These are phyloP conservation scores for Hyperopisus bebe DNA, from an alignment of 2,113 vertebrate genomes.

Conservation along the genomic window DNA sequence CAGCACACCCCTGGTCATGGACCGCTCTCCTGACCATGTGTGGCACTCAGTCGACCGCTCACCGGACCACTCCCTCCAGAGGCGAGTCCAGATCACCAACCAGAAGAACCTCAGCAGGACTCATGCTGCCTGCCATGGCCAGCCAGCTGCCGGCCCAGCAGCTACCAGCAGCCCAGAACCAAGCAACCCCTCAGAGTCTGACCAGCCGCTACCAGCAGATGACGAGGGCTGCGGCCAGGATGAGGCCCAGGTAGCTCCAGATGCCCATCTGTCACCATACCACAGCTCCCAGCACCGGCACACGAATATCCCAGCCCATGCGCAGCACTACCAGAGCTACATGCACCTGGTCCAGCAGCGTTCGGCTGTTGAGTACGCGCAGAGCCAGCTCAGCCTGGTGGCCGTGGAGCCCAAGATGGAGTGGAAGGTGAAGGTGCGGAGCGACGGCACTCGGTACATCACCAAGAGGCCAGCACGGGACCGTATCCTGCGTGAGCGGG, in stretches of 20 bases:
- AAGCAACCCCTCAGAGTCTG: conserved; percentile 57
- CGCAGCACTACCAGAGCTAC: conserved; percentile 86
- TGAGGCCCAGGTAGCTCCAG: conserved; percentile 43
- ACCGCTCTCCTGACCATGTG: conserved; percentile 73
- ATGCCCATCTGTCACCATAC: conserved; percentile 73
- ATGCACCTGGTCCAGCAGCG: conserved; percentile 92
- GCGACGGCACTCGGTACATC: conserved; percentile 83
- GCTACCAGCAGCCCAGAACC: conserved; percentile 67
- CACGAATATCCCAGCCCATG: conserved; percentile 68
- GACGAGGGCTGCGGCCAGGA: conserved; percentile 63
- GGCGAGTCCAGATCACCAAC: conserved; percentile 76
- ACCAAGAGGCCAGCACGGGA: conserved; percentile 86
- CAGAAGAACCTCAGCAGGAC: conserved; percentile 77
- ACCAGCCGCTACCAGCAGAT: conserved; percentile 62
- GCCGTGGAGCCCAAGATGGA: conserved; percentile 84
- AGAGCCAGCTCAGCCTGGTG: conserved; percentile 87
- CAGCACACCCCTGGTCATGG: conserved; percentile 75
- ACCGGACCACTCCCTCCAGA: conserved; percentile 74
- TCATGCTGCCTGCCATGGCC: conserved; percentile 52
- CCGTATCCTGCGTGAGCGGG: conserved; percentile 85
- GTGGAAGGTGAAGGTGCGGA: conserved; percentile 94
- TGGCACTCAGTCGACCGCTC: conserved; percentile 75
- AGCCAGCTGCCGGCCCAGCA: conserved; percentile 52
- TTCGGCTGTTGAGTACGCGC: conserved; percentile 84
- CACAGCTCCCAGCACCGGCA: conserved; percentile 74